Evolutionary conservation across 64 coral and sea anemone species (phyloP).

Genomic region (Cladopsammia gracilis): DNA sequence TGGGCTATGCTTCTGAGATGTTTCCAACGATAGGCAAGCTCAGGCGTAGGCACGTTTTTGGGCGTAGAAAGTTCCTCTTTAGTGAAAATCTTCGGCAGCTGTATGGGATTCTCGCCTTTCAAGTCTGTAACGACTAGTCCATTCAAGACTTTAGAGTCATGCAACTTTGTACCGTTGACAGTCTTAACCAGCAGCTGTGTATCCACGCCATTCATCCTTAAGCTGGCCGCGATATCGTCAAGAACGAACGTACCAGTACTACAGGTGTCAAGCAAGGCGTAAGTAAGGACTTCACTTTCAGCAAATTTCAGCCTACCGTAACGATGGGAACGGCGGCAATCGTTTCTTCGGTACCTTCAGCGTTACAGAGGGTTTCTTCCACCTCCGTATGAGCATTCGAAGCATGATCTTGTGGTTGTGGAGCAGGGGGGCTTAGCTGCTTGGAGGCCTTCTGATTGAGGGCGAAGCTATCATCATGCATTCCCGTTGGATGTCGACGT

Average conservation of each 20-base stretch:
- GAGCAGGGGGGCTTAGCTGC: too few relatives aligned
- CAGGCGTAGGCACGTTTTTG: conserved; percentile 26
- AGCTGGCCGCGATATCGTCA: conserved; percentile 5
- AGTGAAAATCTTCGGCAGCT: conserved; percentile 12
- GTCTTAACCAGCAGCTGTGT: conserved; percentile 58
- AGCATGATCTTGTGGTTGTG: not conserved
- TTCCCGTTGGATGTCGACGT: conserved; percentile 69
- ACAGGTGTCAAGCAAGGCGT: conserved; percentile 65
- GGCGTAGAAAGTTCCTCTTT: conserved; percentile 29
- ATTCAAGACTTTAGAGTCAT: conserved; percentile 16
- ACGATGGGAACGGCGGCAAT: conserved; percentile 40
- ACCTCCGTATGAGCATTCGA: not conserved
- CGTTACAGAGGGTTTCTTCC: conserved; percentile 12
- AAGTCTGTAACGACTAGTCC: conserved; percentile 24
- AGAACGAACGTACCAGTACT: conserved; percentile 57
- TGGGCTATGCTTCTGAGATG: conserved; percentile 1
- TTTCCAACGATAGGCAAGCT: conserved; percentile 8
- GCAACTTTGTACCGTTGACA: conserved; percentile 35
- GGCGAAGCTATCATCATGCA: conserved; percentile 67
- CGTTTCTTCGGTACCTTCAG: not conserved
- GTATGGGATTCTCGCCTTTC: conserved; percentile 6
- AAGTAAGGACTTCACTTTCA: conserved; percentile 51
- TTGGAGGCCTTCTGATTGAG: not conserved
- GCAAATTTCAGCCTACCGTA: conserved; percentile 33
- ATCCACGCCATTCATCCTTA: conserved; percentile 19